Base-by-base conservation (phyloP, 2,113 vertebrate genomes). In the Nestor notabilis region DNA sequence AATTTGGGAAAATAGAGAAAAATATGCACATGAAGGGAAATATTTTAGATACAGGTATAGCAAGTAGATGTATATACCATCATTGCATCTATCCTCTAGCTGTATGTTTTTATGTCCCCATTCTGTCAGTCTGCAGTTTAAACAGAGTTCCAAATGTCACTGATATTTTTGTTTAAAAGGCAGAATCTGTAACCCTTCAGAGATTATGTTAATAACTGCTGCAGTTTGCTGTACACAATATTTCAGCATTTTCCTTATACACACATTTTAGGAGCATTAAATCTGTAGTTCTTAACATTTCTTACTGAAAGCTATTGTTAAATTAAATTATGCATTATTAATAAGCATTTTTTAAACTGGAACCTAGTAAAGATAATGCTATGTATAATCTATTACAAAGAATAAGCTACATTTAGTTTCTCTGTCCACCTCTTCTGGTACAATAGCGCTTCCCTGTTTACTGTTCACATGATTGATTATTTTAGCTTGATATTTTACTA, bases 61-160 rank as follows among this genome's bases (percentile, higher is more conserved):
- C 66, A 87, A 81, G 83, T 70, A 80, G 79, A 84, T 52, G 49
- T 49, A 28, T 94, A 60, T 84, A 80, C 28, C 81, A 68, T 91
- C 41, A 16, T 27, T 74, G 33, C 33, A 80, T 95, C 49, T 93
- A 64, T 92, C 94, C 91, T 89, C 80, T 86, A 90, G 52, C 60
- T 1, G 5, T 88, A 86, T 90, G 83, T 96, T 96, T 96, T 97
- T 85, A 68, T 97, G 96, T 93, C 97, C 97, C 70, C 96, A 97
- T 97, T 98, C 97, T 98, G 96, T 98, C 97, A 97, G 89, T 96
- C 75, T 95, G 69, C 41, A 74, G 83, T 83, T 97, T 89, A 96
- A 97, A 97, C 75, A 94, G 93, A 93, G 53, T 90, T 97, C 93
- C 91, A 97, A 95, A 97, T 97, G 95, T 81, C 95, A 97, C 88